A percentile compares a stretch with the other conserved stretches of the same genome.
Conservation (phyloP, 2,797 vertebrate genomes). For the Odontamblyopus rebecca region DNA sequence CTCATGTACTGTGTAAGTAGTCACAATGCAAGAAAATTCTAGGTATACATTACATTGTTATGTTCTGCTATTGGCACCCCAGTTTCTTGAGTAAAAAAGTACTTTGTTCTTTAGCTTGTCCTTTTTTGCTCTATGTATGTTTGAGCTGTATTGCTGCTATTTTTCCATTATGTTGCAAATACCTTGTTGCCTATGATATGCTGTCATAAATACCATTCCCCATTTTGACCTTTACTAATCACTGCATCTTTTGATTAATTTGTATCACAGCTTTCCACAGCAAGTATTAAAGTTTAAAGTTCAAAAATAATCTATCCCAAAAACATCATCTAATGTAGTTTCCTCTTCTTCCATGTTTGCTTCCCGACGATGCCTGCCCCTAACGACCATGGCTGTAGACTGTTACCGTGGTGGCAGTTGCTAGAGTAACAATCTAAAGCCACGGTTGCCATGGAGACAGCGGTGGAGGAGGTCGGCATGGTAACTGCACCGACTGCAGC, state of each 20-base stretch:
- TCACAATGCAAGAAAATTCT: too few relatives aligned
- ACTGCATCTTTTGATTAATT: not conserved
- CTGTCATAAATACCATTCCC: not conserved
- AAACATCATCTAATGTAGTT: not conserved
- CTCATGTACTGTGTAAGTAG: not conserved
- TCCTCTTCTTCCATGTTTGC: constrained; percentile 11
- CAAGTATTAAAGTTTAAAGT: not conserved
- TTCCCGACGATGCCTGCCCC: constrained; percentile 76
- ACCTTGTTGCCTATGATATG: too few relatives aligned
- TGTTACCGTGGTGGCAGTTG: constrained; percentile 90
- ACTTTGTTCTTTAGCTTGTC: not conserved
- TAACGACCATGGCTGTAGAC: constrained; percentile 99
- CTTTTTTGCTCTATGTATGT: not conserved
- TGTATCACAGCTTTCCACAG: not conserved
- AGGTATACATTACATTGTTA: too few relatives aligned
- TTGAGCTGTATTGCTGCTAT: not conserved
- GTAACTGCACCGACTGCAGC: constrained; percentile 72
- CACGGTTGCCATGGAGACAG: constrained; percentile 98
- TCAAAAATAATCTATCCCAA: not conserved
- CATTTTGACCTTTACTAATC: not conserved
- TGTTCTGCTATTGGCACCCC: too few relatives aligned
- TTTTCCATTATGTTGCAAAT: not conserved
- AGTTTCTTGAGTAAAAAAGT: too few relatives aligned
- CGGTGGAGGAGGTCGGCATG: constrained; percentile 77
- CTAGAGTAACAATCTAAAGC: constrained; percentile 99